These are phyloP conservation scores for Achroia grisella DNA, from an alignment of 1,140 invertebrate species.

Conservation along the genomic window DNA sequence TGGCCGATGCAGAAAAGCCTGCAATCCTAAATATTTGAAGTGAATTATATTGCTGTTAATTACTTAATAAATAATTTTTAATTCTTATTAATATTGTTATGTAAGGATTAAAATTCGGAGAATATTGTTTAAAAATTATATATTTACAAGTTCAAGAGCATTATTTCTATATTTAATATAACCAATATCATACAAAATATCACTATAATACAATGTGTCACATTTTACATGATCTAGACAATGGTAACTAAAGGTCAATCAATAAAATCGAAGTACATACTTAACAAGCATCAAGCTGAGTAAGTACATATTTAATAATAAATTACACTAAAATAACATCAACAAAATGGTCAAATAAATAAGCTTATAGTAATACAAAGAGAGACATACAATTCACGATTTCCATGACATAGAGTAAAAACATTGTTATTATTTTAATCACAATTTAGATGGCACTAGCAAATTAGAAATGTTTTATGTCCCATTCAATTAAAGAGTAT, in stretches of 20 bases:
- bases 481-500: slow-evolving; percentile 55
- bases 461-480: slow-evolving; percentile 22
- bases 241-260: slow-evolving; percentile 55
- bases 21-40: slow-evolving; percentile 56
- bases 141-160: slow-evolving; percentile 62
- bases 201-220: slow-evolving; percentile 46
- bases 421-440: slow-evolving; percentile 49
- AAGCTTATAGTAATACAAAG: slow-evolving; percentile 43
- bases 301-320: slow-evolving; percentile 48
- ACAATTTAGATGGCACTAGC: slow-evolving; percentile 66
- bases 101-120: slow-evolving; percentile 23
- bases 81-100: slow-evolving; percentile 1
- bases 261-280: slow-evolving; percentile 34
- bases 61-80: slow-evolving; percentile 14
- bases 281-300: slow-evolving; percentile 46
- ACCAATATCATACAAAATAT: slow-evolving; percentile 43
- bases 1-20: slow-evolving; percentile 44
- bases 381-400: slow-evolving; percentile 17
- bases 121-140: slow-evolving; percentile 50
- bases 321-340: slow-evolving; percentile 66
- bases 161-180: slow-evolving; percentile 46
- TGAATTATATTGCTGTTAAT: slow-evolving; percentile 27
- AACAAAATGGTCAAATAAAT: slow-evolving; percentile 68
- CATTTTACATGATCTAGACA: slow-evolving; percentile 54
- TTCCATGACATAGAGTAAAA: slow-evolving; percentile 6